phyloP scores from a whole-genome alignment of 2,113 vertebrate species.

The Collichthys lucidus region DNA sequence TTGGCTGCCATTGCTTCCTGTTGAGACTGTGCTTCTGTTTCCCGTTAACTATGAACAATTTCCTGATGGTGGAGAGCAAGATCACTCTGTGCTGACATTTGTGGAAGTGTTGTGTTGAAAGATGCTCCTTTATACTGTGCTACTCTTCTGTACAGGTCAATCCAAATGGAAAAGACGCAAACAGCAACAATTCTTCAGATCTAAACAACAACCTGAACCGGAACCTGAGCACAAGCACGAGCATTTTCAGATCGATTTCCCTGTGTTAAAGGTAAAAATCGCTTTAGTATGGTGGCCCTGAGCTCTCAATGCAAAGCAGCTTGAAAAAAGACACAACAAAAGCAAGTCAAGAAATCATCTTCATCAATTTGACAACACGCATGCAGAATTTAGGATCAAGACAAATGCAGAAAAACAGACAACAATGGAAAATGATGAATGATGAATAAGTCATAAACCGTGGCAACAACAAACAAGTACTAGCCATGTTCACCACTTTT shows the following conservation, averaged over 20 bases:
- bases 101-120: neutral
- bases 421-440: no score
- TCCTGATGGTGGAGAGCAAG: slow-evolving; percentile 39
- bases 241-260: neutral
- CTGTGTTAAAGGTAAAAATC: neutral
- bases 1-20: slow-evolving; percentile 64
- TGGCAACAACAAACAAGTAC: neutral
- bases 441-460: neutral
- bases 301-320: no score
- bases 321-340: neutral
- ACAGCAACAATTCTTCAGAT: neutral
- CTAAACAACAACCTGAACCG: no score
- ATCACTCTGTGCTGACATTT: slow-evolving; percentile 3
- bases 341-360: neutral
- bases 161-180: neutral
- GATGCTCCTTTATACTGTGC: neutral
- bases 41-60: slow-evolving; percentile 60
- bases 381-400: no score
- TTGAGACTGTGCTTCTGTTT: slow-evolving; percentile 57
- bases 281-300: neutral
- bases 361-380: neutral
- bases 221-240: neutral
- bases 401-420: no score
- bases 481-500: neutral
- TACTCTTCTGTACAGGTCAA: neutral